Percentiles rank a stretch among this genome's conserved stretches.
Conservation (phyloP, 2,888 invertebrate species). For the Ecliptopera silaceata region DNA sequence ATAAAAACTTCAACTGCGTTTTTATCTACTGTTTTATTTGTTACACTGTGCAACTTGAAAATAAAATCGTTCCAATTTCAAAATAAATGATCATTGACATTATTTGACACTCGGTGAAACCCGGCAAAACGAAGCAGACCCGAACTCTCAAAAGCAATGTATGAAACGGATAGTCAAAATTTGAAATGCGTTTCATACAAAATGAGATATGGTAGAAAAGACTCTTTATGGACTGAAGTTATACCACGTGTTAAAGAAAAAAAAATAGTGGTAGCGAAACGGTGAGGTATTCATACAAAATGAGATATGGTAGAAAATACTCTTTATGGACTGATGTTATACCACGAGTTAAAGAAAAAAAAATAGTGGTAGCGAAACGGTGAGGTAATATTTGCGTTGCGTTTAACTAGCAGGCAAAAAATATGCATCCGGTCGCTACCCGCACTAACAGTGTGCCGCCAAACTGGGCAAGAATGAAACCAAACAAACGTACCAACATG, state of each 20-base stretch:
- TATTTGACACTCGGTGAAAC: not conserved
- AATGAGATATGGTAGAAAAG: too few species aligned
- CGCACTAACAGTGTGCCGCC: conserved; percentile 51
- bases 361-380: conserved; percentile 44
- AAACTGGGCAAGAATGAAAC: conserved; percentile 67
- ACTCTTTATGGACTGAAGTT: conserved; percentile 16
- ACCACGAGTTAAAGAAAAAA: conserved; percentile 37
- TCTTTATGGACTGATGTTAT: conserved; percentile 22
- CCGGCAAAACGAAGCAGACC: too few species aligned
- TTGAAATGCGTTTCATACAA: too few species aligned
- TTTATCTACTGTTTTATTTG: conserved; percentile 41
- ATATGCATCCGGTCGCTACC: conserved; percentile 59
- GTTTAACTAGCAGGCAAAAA: conserved; percentile 64
- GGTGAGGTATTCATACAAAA: too few species aligned
- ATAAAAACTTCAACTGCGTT: conserved; percentile 44
- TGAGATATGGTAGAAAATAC: not conserved
- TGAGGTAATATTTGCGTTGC: conserved; percentile 63
- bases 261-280: conserved; percentile 46
- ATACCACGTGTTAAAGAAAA: conserved; percentile 34
- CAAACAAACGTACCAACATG: conserved; percentile 68
- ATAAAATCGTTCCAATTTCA: conserved; percentile 12
- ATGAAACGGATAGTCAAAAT: too few species aligned
- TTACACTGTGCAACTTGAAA: conserved; percentile 36
- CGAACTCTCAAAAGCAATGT: too few species aligned
- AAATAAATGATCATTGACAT: conserved; percentile 5